Base-by-base conservation (phyloP, 2,888 invertebrate genomes). In the Tricholauxania praeusta region DNA sequence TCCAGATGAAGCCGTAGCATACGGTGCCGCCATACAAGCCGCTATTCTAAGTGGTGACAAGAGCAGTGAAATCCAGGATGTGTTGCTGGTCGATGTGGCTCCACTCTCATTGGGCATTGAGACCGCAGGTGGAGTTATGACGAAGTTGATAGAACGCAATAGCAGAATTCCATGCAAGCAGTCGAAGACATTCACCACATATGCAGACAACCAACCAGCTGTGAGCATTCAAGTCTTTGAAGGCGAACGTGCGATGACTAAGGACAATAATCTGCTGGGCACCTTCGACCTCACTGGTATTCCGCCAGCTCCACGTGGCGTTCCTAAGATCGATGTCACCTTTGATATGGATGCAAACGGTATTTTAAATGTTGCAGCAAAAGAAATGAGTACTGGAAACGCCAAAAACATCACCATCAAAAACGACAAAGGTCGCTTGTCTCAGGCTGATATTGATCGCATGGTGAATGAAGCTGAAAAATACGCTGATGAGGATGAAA, bases 231-330 rank as follows among this genome's bases (percentile, higher is more conserved):
- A 93, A 84, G 93, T 93, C 17, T 92, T 90, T 83, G 93, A 94
- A 84, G 94, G 94, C 48, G 94, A 94, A 86, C 89, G 95, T 52
- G 95, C 96, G 60, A 94, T 97, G 95, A 96, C 96, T 78, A 95
- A 94, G 83, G 96, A 96, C 87, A 97, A 97, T 89, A 96, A 98
- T 87, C 89, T 96, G 60, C 91, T 99, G 76, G 98, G 98, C 72
- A 98, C 96, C 86, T 99, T 99, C 88, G 96, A 98, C 87, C 90
- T 99, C 69, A 94, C 95, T 8, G 97, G 97, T 51, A 98, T 98
- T 83, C 97, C 98, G 2, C 97, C 98, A n/a, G 95, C 94, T 84
- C 98, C 92, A 73, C 94, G 92, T 77, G 98, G 93, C 84, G 96
- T 93, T 77, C 97, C 92, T 76, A 95, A 91, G 87, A 96, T 92